Evolutionary conservation across 2,888 invertebrate species (phyloP), one percentile per base, ranked within the genome.

Genomic region (Andrena trimmerana): DNA sequence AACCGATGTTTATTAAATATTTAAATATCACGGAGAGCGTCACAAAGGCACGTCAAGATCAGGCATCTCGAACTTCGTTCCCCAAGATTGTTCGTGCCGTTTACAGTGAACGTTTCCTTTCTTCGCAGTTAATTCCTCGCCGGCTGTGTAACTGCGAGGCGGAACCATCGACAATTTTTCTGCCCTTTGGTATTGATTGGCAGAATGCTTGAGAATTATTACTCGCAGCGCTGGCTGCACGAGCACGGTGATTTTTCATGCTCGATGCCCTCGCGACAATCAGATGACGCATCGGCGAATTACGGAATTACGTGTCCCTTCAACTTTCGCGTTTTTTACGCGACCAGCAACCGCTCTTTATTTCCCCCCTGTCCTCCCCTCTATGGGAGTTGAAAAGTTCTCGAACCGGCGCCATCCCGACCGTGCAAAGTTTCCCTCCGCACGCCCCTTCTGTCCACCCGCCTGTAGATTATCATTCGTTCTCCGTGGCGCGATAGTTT

Each of bases 371-470:
- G 52, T 36, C 62, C 62, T 16, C 27, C 52, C 20, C 63, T n/a
- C 33, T 4, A 2, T 1, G 10, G 24, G 60, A 81, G 76, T 73
- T 79, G 65, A 50, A 68, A 83, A 83, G 66, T 83, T 63, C 33
- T 68, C 68, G 52, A 72, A 68, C 29, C 2, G 81, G 75, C 67
- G 76, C 76, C 76, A 29, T 75, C 67, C 66, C 54, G 62, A 31
- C 80, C 68, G 29, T 29, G 74, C 36, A 36, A 81, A 82, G 24
- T 81, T 75, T 73, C 42, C 68, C 63, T 63, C 20, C 27, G 36
- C 20, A 8, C 36, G 10, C 7, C 48, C 48, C 52, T n/a, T 36
- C 59, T 65, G 13, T 29, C 42, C 31, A n/a, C n/a, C 42, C 31
- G 27, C n/a, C 60, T 52, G 62, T 66, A 42, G 70, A 78, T 78